Evolutionary conservation across 2,888 invertebrate species (phyloP), one percentile per base, ranked within the genome.

Genomic region (Coecobrya sp.): DNA sequence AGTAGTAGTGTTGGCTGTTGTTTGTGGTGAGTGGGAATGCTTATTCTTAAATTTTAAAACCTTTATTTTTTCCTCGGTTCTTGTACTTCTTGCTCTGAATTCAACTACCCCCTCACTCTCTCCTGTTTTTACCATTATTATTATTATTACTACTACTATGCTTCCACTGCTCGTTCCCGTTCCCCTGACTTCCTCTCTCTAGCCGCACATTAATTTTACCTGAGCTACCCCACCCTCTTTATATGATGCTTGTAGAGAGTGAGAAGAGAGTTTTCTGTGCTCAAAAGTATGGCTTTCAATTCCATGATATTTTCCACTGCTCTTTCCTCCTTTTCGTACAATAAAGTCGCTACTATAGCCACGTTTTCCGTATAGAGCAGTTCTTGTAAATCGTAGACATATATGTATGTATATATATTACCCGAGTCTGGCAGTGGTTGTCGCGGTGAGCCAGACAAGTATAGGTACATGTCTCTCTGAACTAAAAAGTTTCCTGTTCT

Each of bases 121-220:
- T 62, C 59, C 42, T 36, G 22, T 25, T 52, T 62, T 79, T 79
- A 79, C 79, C 27, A 19, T 70, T 70, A 70, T 70, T 70, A 70
- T 42, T 70, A 11, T 42, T 55, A 19, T 55, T 55, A 55, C 13
- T 55, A 55, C 13, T 49, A 76, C 45, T 76, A n/a, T 73, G 13
- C 10, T 22, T 52, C 49, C 52, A 52, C 79, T 16, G 52, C 52
- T 52, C 52, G 27, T 16, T 76, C 25, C 55, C 70, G 45, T 65
- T 92, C 81, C 86, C 92, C 87, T 76, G 73, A 92, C 92, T 92
- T 92, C 92, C 92, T 92, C 65, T 89, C 90, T 68, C 91, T 25
- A 52, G 79, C 22, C 68, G 25, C 84, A 91, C 91, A 91, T 91
- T 91, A 91, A 91, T 91, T 91, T 91, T 86, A 91, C 86, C 79